Evolutionary conservation across 2,888 invertebrate species (phyloP).

Genomic region (Carabus problematicus): DNA sequence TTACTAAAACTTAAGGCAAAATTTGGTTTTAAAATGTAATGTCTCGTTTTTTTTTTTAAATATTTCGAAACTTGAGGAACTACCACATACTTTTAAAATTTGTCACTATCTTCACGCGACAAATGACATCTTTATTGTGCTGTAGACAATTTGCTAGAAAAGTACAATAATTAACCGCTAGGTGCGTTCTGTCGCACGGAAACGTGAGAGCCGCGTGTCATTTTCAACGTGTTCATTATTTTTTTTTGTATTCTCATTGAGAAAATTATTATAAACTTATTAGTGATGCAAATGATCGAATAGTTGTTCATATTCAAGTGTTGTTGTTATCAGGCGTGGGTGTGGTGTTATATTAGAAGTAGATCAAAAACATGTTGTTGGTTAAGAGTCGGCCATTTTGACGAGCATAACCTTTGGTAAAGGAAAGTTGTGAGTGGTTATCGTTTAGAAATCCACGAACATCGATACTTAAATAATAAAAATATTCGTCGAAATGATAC

Average conservation of each 20-base stretch:
- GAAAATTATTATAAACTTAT: slow-evolving; percentile 49
- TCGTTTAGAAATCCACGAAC: slow-evolving; percentile 51
- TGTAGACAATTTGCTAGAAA: slow-evolving; percentile 13
- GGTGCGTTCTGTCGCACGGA: slow-evolving; percentile 55
- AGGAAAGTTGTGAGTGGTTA: slow-evolving; percentile 53
- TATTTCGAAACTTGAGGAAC: too few relatives aligned
- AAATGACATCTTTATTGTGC: slow-evolving; percentile 14
- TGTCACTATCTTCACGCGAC: slow-evolving; percentile 4
- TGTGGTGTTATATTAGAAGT: slow-evolving; percentile 45
- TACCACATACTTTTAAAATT: not conserved
- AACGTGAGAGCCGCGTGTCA: slow-evolving; percentile 63
- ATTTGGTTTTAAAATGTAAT: too few relatives aligned
- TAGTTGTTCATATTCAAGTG: slow-evolving; percentile 48
- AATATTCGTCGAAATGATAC: slow-evolving; percentile 46
- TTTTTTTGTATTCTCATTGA: slow-evolving; percentile 47
- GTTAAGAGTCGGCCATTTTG: slow-evolving; percentile 61
- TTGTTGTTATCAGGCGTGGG: slow-evolving; percentile 46
- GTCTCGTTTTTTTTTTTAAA: too few relatives aligned
- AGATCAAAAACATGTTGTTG: slow-evolving; percentile 57
- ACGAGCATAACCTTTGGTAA: slow-evolving; percentile 59
- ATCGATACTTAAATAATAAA: slow-evolving; percentile 48
- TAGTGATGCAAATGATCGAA: slow-evolving; percentile 56
- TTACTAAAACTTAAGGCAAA: too few relatives aligned
- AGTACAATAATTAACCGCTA: slow-evolving; percentile 53
- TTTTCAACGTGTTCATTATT: slow-evolving; percentile 57